Evolutionary conservation across 2,797 vertebrate genomes (phyloP), one percentile per base, ranked within the genome.

Genomic region (Myotis findleyi): DNA sequence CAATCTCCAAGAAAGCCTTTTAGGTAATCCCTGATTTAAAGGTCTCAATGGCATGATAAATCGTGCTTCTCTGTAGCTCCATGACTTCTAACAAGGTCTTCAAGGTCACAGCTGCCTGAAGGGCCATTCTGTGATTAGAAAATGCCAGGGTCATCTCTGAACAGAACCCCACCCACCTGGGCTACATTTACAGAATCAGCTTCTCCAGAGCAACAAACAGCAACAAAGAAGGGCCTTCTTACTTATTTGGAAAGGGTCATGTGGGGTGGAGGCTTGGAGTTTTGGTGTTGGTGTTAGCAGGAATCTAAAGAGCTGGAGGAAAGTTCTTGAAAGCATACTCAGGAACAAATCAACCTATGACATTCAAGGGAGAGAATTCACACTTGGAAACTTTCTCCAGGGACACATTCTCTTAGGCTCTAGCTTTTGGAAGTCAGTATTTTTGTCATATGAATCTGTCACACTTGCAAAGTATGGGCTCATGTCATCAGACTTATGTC

Each of bases 101-200:
- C 44, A 76, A 79, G 89, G 73, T 53, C 79, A 88, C 51, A 92
- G 73, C 81, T 83, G 92, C 88, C 90, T 87, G 90, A 97, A 96
- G 93, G 88, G 82, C 8, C 3, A 59, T 62, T 92, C 81, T 71
- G 64, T 93, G 95, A 95, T 90, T 95, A 93, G 91, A 91, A 87
- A 86, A 94, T 53, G 36, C 93, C 93, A 92, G 38, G 84, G 77
- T 92, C 68, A 75, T 86, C 92, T 96, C 85, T 97, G 92, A 97
- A 85, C 94, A 96, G 90, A 95, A 86, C 87, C 53, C 90, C 73
- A 53, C 88, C 57, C 36, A 66, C 38, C 38, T 6, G 49, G 55
- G 77, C 68, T 64, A 30, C 57, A 66, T 85, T 93, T 93, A 82
- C 30, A 82, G 85, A 96, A 49, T 69, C 73, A 53, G 38, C 68